phyloP scores from a whole-genome alignment of 2,113 vertebrate species.

The Mus musculus region GRCm39 chr4:68999501-69000000 shows the following conservation, averaged over 20 bases:
- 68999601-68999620: background rate
- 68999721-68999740: background rate
- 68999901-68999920: background rate
- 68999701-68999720: background rate
- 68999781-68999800: background rate
- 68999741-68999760: background rate
- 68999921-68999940: background rate
- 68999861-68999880: background rate
- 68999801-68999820: background rate
- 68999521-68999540: too few relatives aligned
- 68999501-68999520: too few relatives aligned
- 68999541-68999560: too few relatives aligned
- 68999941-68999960: too few relatives aligned
- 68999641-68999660: background rate
- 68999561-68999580: background rate
- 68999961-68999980: background rate
- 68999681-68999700: background rate
- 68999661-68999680: background rate
- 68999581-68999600: background rate
- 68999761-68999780: background rate
- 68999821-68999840: background rate
- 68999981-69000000: accelerated
- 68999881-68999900: accelerated
- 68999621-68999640: background rate
- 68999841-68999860: background rate